These are phyloP conservation scores for Theocolax elegans DNA, from an alignment of 1,140 invertebrate species.

Conservation along the genomic window DNA sequence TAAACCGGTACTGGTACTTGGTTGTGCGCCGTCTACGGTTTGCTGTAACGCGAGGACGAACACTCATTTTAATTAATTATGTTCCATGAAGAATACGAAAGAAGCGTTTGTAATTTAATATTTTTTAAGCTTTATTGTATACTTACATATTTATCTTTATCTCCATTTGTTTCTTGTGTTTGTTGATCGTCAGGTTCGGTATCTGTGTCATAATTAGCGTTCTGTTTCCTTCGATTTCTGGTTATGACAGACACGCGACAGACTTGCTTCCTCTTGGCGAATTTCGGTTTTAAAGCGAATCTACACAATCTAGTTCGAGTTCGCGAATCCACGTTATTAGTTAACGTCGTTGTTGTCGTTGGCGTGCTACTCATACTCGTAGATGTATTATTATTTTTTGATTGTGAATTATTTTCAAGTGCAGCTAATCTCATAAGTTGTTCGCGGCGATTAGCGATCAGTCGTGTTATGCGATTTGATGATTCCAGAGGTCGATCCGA, in stretches of 20 bases:
- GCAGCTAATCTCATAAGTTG: conserved; percentile 61
- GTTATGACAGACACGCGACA: conserved; percentile 39
- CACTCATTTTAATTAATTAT: neutral
- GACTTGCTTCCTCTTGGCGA: conserved; percentile 54
- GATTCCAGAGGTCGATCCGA: conserved; percentile 57
- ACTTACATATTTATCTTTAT: conserved; percentile 30
- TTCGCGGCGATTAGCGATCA: conserved; percentile 61
- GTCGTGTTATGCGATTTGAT: conserved; percentile 60
- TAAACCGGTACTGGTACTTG: conserved; percentile 63
- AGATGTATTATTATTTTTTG: neutral
- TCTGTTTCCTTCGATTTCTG: too few relatives aligned
- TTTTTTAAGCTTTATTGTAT: conserved; percentile 1
- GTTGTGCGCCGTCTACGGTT: conserved; percentile 54
- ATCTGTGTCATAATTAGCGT: conserved; percentile 51
- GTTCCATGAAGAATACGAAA: neutral
- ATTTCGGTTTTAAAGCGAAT: conserved; percentile 52
- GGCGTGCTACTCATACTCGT: neutral
- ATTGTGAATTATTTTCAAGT: conserved; percentile 48
- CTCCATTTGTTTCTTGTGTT: neutral
- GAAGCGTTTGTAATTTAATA: neutral
- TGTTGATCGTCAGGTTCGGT: conserved; percentile 48
- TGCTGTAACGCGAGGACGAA: neutral
- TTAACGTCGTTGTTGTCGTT: neutral
- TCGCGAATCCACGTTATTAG: neutral
- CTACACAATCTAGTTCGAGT: conserved; percentile 50